Evolutionary conservation across 1,140 invertebrate species (phyloP), one percentile per base, ranked within the genome.

Genomic region (Musca domestica): DNA sequence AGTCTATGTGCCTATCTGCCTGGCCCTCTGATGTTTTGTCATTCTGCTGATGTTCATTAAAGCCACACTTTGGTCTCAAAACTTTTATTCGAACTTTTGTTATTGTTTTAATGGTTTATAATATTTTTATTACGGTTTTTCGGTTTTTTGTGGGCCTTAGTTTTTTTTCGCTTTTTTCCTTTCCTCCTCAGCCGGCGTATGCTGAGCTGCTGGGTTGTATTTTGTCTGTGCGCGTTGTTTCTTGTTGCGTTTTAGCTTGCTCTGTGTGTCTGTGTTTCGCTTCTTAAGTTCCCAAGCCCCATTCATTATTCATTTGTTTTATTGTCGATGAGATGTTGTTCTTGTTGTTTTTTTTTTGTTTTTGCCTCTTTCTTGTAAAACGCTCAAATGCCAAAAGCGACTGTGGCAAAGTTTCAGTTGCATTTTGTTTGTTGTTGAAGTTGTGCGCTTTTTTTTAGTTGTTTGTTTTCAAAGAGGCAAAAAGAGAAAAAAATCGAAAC

Each of bases 391-490:
- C 56, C 34, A 68, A 68, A 68, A 68, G 23, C 15, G 49, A 48
- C 58, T 52, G 56, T 34, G 27, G 56, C 30, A 47, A 69, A 69
- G 56, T 61, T 68, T 80, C 74, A 80, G 77, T 80, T 80, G 77
- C 76, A 80, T 68, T 80, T 76, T 72, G 77, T 76, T 73, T 72
- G 66, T 79, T 72, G 72, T 48, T 64, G 71, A 67, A 68, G 34
- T 68, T 41, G 72, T 71, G 34, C 34, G 34, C 34, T 41, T 41
- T 41, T 41, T 41, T 41, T 41, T 41, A 12, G 12, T 41, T 41
- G 4, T 41, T 41, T 41, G 74, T 71, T 69, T 17, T n/a, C 3
- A 17, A 7, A n/a, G 5, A 19, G 19, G 3, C 23, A 23, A 52
- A 17, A 27, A 61, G 6, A 4, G n/a, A 19, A 65, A 22, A 65